phyloP scores from a whole-genome alignment of 2,797 vertebrate species.

The Streptopelia turtur region DNA sequence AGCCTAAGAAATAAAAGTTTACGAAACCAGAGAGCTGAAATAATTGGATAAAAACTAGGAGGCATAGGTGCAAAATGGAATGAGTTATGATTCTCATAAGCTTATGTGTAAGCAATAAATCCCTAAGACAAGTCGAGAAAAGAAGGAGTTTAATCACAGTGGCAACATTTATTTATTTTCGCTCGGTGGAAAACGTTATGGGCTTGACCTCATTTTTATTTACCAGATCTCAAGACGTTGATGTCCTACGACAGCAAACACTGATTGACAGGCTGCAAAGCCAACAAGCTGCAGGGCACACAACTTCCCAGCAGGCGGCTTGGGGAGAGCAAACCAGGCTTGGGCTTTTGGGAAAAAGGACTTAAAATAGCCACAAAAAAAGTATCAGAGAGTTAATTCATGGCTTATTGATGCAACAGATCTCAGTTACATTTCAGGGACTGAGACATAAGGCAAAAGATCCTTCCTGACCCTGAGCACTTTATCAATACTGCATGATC shows the following conservation, averaged over 20 bases:
- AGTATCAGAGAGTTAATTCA: slow-evolving; percentile 1
- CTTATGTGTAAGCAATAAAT: neutral
- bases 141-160: slow-evolving; percentile 5
- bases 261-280: neutral
- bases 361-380: slow-evolving; percentile 26
- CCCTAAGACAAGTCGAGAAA: neutral
- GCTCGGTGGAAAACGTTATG: neutral
- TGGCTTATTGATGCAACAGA: slow-evolving; percentile 13
- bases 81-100: slow-evolving; percentile 27
- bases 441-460: neutral
- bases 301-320: slow-evolving; percentile 47
- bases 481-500: neutral
- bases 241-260: neutral
- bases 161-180: slow-evolving; percentile 34
- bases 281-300: neutral
- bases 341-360: neutral
- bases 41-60: slow-evolving; percentile 35
- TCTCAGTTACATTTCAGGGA: neutral
- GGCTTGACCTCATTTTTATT: slow-evolving; percentile 52
- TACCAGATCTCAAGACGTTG: neutral
- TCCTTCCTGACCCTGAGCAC: neutral
- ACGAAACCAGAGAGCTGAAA: slow-evolving; percentile 24
- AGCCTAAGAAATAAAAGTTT: slow-evolving; percentile 58
- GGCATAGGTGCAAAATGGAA: slow-evolving; percentile 24
- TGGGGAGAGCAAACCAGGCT: neutral